These are phyloP conservation scores for Tragelaphus imberbis DNA, from an alignment of 2,113 vertebrate genomes.

Conservation along the genomic window DNA sequence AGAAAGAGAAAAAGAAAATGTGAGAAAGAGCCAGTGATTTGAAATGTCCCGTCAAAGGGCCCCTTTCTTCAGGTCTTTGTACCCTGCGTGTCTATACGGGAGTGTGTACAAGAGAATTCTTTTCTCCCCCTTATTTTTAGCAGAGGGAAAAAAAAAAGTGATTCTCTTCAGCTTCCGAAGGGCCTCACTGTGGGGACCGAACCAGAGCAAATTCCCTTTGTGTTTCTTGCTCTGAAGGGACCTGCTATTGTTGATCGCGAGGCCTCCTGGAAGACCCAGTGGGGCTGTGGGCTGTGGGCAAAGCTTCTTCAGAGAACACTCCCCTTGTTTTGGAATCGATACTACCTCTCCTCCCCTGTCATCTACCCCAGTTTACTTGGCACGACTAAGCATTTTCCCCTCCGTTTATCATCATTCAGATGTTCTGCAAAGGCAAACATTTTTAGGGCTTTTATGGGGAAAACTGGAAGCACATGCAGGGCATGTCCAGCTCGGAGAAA, in stretches of 20 bases:
- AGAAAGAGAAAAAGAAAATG: not conserved
- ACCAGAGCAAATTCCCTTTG: slow-evolving; percentile 81
- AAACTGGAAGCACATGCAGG: slow-evolving; percentile 11
- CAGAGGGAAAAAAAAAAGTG: slow-evolving; percentile 68
- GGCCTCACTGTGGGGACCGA: slow-evolving; percentile 81
- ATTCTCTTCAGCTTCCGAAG: slow-evolving; percentile 79
- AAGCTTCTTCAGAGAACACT: slow-evolving; percentile 63
- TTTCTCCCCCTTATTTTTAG: slow-evolving; percentile 70
- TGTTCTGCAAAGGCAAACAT: slow-evolving; percentile 62
- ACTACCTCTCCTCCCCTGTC: slow-evolving; percentile 61
- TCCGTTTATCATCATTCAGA: slow-evolving; percentile 55
- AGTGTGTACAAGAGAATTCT: slow-evolving; percentile 47
- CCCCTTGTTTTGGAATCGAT: slow-evolving; percentile 69
- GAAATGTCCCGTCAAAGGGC: slow-evolving; percentile 56
- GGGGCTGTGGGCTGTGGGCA: slow-evolving; percentile 42
- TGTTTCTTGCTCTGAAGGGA: slow-evolving; percentile 78
- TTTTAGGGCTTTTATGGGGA: slow-evolving; percentile 46
- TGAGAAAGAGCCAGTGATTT: slow-evolving; percentile 41
- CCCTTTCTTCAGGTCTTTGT: slow-evolving; percentile 29
- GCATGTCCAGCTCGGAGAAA: slow-evolving; percentile 5
- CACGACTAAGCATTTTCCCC: slow-evolving; percentile 64
- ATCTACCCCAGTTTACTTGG: slow-evolving; percentile 70
- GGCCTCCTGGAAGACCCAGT: slow-evolving; percentile 71
- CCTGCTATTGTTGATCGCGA: slow-evolving; percentile 75
- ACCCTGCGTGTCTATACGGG: slow-evolving; percentile 9